Conservation (phyloP, 2,113 vertebrate species). For the Lycaon pictus region DNA sequence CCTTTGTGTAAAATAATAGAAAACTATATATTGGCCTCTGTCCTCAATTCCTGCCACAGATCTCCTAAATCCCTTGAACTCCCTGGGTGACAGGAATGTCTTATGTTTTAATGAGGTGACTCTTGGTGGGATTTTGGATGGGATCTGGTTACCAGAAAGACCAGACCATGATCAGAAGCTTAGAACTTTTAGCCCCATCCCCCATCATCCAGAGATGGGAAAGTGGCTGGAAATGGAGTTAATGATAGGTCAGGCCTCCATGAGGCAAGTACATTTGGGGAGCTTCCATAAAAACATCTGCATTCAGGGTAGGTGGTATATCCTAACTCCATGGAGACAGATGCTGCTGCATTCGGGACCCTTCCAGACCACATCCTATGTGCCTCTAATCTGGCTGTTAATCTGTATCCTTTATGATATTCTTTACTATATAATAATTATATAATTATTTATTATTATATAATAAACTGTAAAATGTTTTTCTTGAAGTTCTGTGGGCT, state of each 20-base stretch:
- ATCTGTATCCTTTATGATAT: background rate
- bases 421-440: background rate
- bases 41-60: background rate
- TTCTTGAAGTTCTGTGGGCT: background rate
- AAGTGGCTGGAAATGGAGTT: background rate
- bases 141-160: background rate
- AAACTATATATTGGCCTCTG: background rate
- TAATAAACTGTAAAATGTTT: background rate
- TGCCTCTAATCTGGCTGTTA: background rate
- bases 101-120: background rate
- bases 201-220: background rate
- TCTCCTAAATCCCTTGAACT: background rate
- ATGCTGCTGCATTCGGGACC: background rate
- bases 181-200: background rate
- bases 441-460: background rate
- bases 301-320: no score
- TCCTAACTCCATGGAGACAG: background rate
- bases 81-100: background rate
- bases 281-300: background rate
- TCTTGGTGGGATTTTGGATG: background rate
- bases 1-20: background rate
- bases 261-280: background rate
- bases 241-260: background rate
- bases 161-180: background rate
- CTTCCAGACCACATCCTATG: background rate